Conservation (phyloP, 2,888 invertebrate genomes). For the Conus canariensis region DNA sequence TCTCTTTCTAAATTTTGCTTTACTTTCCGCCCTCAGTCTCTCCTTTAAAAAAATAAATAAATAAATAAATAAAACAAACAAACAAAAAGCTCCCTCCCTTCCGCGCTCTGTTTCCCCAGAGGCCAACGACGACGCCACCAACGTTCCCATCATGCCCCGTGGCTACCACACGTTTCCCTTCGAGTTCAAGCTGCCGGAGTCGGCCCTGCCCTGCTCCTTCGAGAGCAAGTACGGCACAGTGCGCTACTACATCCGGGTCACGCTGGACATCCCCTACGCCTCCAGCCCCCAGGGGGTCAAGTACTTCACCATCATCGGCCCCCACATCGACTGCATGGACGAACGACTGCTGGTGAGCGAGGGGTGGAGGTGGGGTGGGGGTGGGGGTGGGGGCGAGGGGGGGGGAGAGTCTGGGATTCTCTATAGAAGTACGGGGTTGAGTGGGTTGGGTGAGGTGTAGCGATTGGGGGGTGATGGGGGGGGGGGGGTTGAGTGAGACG, state of each 20-base stretch:
- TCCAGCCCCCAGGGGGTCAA: slow-evolving; percentile 89
- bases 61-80: too few relatives aligned
- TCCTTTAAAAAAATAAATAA: too few relatives aligned
- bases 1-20: too few relatives aligned
- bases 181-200: slow-evolving; percentile 87
- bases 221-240: slow-evolving; percentile 87
- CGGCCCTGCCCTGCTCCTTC: slow-evolving; percentile 87
- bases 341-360: slow-evolving; percentile 86
- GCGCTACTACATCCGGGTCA: slow-evolving; percentile 83
- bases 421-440: not conserved
- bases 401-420: not conserved
- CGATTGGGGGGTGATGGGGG: not conserved
- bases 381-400: not conserved
- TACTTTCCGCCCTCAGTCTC: too few relatives aligned
- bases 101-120: slow-evolving; percentile 56
- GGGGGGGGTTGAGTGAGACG: too few relatives aligned
- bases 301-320: slow-evolving; percentile 88
- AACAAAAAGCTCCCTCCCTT: not conserved
- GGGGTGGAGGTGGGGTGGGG: too few relatives aligned
- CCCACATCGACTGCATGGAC: slow-evolving; percentile 90
- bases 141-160: slow-evolving; percentile 83
- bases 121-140: slow-evolving; percentile 71
- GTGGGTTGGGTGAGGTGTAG: not conserved
- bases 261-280: slow-evolving; percentile 87
- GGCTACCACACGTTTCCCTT: slow-evolving; percentile 86